phyloP scores from a whole-genome alignment of 2,797 vertebrate species.

The Xyrichtys novacula region DNA sequence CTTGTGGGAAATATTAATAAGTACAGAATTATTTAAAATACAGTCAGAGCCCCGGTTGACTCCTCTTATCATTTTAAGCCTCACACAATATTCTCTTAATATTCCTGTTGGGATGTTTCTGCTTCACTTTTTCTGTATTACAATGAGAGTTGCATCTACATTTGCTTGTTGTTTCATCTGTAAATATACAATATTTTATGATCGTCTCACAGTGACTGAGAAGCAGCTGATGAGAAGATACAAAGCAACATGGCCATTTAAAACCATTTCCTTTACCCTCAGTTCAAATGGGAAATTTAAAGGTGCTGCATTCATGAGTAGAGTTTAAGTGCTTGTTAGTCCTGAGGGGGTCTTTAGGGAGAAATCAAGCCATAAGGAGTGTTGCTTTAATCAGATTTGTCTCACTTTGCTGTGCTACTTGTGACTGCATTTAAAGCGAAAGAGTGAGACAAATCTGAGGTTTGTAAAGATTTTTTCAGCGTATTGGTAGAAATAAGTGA shows the following conservation, averaged over 20 bases:
- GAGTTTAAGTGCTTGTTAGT: conserved; percentile 8
- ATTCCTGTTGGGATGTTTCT: background rate
- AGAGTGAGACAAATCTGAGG: conserved; percentile 43
- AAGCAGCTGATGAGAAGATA: background rate
- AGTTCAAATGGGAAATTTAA: background rate
- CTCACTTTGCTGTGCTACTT: conserved; percentile 39
- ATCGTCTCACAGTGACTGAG: background rate
- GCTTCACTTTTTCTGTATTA: background rate
- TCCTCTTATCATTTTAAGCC: conserved; percentile 19
- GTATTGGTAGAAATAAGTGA: conserved; percentile 33
- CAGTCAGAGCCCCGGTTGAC: background rate
- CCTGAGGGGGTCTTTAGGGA: conserved; percentile 8
- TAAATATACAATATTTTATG: background rate
- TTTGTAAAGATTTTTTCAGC: conserved; percentile 48
- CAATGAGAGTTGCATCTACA: background rate
- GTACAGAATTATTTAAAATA: conserved; percentile 31
- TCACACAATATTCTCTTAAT: background rate
- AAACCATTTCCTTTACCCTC: background rate
- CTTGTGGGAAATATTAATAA: conserved; percentile 11
- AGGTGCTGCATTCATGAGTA: background rate
- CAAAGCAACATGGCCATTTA: background rate
- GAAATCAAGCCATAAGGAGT: conserved; percentile 37
- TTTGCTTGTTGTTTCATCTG: conserved; percentile 5
- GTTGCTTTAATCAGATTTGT: conserved; percentile 42
- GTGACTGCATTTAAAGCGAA: conserved; percentile 60